Evolutionary conservation across 1,140 invertebrate species (phyloP).

Genomic region (Rhagoletis pomonella): DNA sequence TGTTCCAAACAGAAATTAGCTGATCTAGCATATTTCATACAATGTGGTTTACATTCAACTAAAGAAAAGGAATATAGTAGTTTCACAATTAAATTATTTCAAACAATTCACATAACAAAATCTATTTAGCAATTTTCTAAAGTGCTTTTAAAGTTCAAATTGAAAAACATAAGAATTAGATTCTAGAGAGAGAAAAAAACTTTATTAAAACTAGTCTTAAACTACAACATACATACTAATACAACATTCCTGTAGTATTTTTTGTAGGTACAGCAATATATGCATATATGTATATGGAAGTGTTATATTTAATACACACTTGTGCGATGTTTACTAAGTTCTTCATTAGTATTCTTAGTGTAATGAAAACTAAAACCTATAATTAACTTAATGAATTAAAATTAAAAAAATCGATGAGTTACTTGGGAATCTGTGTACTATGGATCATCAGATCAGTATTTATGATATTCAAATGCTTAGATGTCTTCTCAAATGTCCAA

Average conservation of each 20-base stretch:
- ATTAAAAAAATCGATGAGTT: not conserved
- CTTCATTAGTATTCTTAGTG: not conserved
- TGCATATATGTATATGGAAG: not conserved
- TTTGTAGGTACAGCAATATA: not conserved
- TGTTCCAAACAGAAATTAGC: not conserved
- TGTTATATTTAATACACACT: not conserved
- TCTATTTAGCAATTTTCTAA: not conserved
- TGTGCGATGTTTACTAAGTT: not conserved
- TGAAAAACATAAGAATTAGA: constrained; percentile 8
- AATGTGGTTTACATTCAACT: not conserved
- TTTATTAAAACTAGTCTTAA: constrained; percentile 15
- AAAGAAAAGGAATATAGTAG: not conserved
- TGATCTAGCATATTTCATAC: not conserved
- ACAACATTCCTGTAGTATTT: not conserved
- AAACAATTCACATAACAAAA: not conserved
- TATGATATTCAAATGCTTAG: no score
- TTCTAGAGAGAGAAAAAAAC: not conserved
- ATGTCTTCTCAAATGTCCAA: no score
- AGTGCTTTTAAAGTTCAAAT: not conserved
- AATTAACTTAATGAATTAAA: not conserved
- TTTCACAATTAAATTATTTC: not conserved
- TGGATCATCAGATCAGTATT: no score
- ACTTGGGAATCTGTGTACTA: not conserved
- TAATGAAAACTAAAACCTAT: not conserved
- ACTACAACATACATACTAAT: not conserved